phyloP scores from a whole-genome alignment of 2,888 invertebrate species.

The Iselma pallidipennis region DNA sequence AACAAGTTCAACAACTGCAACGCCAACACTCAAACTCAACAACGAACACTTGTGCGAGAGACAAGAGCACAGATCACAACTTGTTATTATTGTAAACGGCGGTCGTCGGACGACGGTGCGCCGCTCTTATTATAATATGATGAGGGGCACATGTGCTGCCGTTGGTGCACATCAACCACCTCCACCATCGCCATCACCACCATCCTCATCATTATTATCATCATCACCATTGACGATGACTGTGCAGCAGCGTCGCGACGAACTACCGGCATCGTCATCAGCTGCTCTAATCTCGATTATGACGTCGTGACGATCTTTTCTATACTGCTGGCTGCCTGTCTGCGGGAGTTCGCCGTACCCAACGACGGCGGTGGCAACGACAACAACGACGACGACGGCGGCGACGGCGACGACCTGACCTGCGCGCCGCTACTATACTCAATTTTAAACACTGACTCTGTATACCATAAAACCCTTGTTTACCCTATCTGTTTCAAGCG shows the following conservation, averaged over 20 bases:
- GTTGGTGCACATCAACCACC: constrained; percentile 3
- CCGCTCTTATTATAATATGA: neutral
- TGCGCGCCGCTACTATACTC: constrained; percentile 31
- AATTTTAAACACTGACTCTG: constrained; percentile 22
- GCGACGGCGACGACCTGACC: constrained; percentile 37
- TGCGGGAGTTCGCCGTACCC: constrained; percentile 35
- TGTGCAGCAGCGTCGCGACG: neutral
- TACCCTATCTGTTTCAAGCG: constrained; percentile 11
- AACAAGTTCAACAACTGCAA: constrained; percentile 30
- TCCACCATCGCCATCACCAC: neutral
- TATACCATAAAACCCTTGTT: constrained; percentile 15
- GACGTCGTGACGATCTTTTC: constrained; percentile 25
- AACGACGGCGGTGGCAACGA: constrained; percentile 28
- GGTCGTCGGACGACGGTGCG: constrained; percentile 15
- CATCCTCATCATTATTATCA: neutral
- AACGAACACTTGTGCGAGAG: constrained; percentile 21
- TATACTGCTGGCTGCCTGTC: constrained; percentile 19
- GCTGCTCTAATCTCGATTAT: constrained; percentile 11
- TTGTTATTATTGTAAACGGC: constrained; percentile 23
- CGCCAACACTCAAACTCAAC: constrained; percentile 30
- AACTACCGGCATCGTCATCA: constrained; percentile 13
- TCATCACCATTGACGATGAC: neutral
- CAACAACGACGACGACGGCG: constrained; percentile 27
- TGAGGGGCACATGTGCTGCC: constrained; percentile 2
- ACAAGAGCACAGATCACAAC: constrained; percentile 27